phyloP scores from a whole-genome alignment of 2,797 vertebrate genomes.

The Acrossocheilus wenchowensis region DNA sequence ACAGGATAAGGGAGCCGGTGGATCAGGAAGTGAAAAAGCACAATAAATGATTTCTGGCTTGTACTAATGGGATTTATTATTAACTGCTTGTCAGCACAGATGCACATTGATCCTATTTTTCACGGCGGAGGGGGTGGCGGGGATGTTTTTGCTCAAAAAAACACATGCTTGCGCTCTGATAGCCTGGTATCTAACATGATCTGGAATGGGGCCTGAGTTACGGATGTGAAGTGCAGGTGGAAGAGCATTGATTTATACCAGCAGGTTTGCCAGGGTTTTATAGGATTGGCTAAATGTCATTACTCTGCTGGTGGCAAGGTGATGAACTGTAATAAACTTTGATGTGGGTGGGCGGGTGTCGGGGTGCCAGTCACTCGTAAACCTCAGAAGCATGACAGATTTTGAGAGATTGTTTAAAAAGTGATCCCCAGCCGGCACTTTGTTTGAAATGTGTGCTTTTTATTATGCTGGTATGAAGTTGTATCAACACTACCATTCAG shows the following conservation, averaged over 20 bases:
- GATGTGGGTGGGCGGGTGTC: conserved; percentile 74
- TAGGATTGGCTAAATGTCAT: conserved; percentile 85
- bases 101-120: conserved; percentile 77
- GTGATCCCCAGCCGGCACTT: background rate
- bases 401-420: conserved; percentile 68
- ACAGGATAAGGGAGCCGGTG: conserved; percentile 43
- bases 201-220: conserved; percentile 77
- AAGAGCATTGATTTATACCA: conserved; percentile 82
- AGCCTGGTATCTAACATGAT: conserved; percentile 70
- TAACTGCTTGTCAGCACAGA: conserved; percentile 80
- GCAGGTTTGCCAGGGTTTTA: conserved; percentile 81
- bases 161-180: conserved; percentile 65
- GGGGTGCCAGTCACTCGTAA: conserved; percentile 66
- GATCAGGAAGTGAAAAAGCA: conserved; percentile 65
- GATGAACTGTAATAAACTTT: conserved; percentile 84
- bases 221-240: conserved; percentile 79
- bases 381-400: conserved; percentile 73
- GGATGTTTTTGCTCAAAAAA: conserved; percentile 50
- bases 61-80: conserved; percentile 80
- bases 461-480: background rate
- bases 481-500: background rate
- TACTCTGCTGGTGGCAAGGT: conserved; percentile 80
- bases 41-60: conserved; percentile 70
- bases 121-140: conserved; percentile 48
- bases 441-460: conserved; percentile 2